Conservation (phyloP, 2,797 vertebrate species). For the Hybognathus amarus region DNA sequence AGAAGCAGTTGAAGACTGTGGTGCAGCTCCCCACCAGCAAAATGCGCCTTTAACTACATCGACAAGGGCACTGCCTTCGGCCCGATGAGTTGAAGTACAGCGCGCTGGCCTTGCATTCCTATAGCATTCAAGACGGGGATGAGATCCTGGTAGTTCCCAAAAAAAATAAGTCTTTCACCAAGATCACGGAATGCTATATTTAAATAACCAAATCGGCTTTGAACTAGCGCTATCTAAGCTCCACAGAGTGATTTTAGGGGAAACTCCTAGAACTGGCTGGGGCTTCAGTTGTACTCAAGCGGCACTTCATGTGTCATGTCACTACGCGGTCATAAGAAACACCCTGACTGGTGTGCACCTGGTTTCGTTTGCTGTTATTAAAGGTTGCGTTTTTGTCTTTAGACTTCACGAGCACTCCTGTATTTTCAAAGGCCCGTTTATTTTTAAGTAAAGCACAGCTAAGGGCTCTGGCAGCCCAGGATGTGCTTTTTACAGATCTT, state of each 20-base stretch:
- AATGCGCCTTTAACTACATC: slow-evolving; percentile 95
- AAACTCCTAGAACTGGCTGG: slow-evolving; percentile 34
- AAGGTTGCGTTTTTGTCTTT: slow-evolving; percentile 37
- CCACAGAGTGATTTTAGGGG: slow-evolving; percentile 62
- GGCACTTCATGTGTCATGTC: slow-evolving; percentile 42
- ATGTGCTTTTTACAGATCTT: slow-evolving; percentile 44
- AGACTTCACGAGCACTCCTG: slow-evolving; percentile 7
- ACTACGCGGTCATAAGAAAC: slow-evolving; percentile 38
- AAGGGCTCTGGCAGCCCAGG: slow-evolving; percentile 23
- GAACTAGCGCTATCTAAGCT: slow-evolving; percentile 39
- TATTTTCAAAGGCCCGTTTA: slow-evolving; percentile 32
- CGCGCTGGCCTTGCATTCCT: slow-evolving; percentile 90
- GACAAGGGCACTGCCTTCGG: slow-evolving; percentile 89
- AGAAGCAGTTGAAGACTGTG: slow-evolving; percentile 89
- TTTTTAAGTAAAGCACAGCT: slow-evolving; percentile 51
- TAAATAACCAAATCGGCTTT: slow-evolving; percentile 38
- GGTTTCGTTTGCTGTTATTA: slow-evolving; percentile 40
- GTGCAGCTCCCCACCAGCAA: slow-evolving; percentile 89
- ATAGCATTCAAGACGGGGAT: slow-evolving; percentile 94
- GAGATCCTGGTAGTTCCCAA: slow-evolving; percentile 94
- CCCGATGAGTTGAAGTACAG: slow-evolving; percentile 95
- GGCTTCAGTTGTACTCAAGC: slow-evolving; percentile 22
- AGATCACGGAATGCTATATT: slow-evolving; percentile 32
- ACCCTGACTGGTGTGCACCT: slow-evolving; percentile 13
- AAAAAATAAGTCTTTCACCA: slow-evolving; percentile 67